Conservation (phyloP, 2,797 vertebrate genomes). For the Gadopsis bispinosus region DNA sequence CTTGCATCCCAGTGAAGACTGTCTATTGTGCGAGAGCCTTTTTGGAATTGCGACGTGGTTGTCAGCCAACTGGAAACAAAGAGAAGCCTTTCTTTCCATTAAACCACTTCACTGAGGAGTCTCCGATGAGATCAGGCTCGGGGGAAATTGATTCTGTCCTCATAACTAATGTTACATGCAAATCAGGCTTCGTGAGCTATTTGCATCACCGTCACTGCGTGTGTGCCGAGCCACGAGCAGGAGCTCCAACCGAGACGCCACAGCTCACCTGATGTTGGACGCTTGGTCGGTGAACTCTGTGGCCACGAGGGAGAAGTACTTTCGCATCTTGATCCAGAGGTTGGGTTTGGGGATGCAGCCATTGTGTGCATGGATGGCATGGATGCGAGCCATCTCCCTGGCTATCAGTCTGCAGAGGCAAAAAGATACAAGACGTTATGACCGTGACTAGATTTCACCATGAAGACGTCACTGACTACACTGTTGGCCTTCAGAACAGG, state of each 20-base stretch:
- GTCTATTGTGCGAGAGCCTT: too few relatives aligned
- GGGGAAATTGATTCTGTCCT: background rate
- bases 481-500: background rate
- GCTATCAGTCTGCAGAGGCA: slow-evolving; percentile 88
- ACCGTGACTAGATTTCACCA: background rate
- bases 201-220: slow-evolving; percentile 23
- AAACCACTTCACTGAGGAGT: background rate
- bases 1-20: too few relatives aligned
- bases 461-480: background rate
- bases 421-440: background rate
- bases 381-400: slow-evolving; percentile 94
- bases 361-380: slow-evolving; percentile 93
- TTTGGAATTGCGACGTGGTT: too few relatives aligned
- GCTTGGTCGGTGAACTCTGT: slow-evolving; percentile 91
- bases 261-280: slow-evolving; percentile 88
- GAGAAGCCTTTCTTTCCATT: too few relatives aligned
- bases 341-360: slow-evolving; percentile 94
- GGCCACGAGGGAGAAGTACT: slow-evolving; percentile 92
- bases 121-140: slow-evolving; percentile 5
- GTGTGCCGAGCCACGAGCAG: background rate
- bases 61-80: too few relatives aligned
- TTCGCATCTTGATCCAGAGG: slow-evolving; percentile 94
- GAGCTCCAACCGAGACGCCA: background rate
- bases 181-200: slow-evolving; percentile 22
- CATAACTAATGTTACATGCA: slow-evolving; percentile 8